Evolutionary conservation across 2,113 vertebrate genomes (phyloP).

Genomic region (Anarhynchus alexandrinus): DNA sequence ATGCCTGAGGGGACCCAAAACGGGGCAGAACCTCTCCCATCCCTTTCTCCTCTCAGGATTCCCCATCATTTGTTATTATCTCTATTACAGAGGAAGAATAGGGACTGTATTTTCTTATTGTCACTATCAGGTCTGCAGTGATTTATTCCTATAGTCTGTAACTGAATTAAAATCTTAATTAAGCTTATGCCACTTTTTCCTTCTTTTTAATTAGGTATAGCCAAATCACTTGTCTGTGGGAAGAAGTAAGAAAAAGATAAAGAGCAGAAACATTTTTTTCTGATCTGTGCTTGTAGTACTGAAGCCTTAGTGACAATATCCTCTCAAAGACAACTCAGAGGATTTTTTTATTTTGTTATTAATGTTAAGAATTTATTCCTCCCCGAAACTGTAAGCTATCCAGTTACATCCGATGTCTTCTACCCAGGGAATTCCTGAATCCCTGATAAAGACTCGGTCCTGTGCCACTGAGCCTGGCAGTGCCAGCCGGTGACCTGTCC

Average conservation of each 20-base stretch:
- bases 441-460: neutral
- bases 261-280: neutral
- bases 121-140: neutral
- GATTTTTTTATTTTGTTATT: neutral
- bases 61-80: neutral
- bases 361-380: neutral
- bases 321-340: neutral
- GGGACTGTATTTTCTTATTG: conserved; percentile 47
- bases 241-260: neutral
- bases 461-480: neutral
- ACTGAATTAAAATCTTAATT: conserved; percentile 62
- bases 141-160: conserved; percentile 35
- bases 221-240: neutral
- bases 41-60: neutral
- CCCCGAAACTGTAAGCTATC: neutral
- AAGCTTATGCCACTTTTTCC: conserved; percentile 23
- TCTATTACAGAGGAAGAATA: neutral
- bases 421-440: neutral
- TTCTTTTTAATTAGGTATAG: conserved; percentile 27
- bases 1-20: neutral
- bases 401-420: neutral
- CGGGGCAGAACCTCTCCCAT: neutral
- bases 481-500: neutral
- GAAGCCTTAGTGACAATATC: neutral
- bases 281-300: neutral